phyloP scores from a whole-genome alignment of 2,888 invertebrate genomes.

The Cecidostiba fungosa region DNA sequence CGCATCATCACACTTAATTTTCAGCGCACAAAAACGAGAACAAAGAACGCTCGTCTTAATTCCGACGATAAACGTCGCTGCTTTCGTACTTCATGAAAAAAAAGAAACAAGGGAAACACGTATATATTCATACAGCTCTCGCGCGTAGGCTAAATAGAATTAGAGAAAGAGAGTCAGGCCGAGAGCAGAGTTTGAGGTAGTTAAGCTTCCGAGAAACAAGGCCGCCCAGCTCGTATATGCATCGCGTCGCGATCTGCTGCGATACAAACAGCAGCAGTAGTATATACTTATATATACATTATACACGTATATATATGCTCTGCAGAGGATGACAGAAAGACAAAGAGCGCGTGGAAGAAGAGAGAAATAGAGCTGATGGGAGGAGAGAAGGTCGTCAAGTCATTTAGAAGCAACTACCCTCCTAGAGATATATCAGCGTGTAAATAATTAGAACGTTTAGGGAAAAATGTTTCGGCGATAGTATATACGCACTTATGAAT shows the following conservation, averaged over 20 bases:
- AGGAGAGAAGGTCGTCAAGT: slow-evolving; percentile 1
- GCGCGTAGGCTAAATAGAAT: slow-evolving; percentile 54
- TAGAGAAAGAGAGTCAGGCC: slow-evolving; percentile 50
- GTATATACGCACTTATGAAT: not conserved
- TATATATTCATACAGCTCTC: slow-evolving; percentile 14
- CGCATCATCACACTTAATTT: not conserved
- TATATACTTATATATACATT: slow-evolving; percentile 20
- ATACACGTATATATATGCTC: slow-evolving; percentile 5
- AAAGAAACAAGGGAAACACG: slow-evolving; percentile 20
- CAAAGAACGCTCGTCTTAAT: slow-evolving; percentile 20
- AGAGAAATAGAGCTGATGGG: not conserved
- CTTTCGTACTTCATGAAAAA: too few species aligned
- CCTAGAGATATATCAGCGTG: not conserved
- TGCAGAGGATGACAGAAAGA: slow-evolving; percentile 31
- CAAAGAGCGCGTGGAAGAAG: slow-evolving; percentile 37
- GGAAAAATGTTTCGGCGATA: not conserved
- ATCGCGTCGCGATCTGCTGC: slow-evolving; percentile 31
- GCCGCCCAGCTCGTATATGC: slow-evolving; percentile 61
- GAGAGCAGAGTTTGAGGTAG: slow-evolving; percentile 63
- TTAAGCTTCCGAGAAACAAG: slow-evolving; percentile 67
- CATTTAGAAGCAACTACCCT: not conserved
- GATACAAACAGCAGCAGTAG: slow-evolving; percentile 43
- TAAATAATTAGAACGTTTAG: slow-evolving; percentile 1
- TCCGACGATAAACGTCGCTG: not conserved
- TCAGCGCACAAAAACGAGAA: not conserved